These are phyloP conservation scores for Ammodytes marinus DNA, from an alignment of 2,113 vertebrate species.

Conservation along the genomic window DNA sequence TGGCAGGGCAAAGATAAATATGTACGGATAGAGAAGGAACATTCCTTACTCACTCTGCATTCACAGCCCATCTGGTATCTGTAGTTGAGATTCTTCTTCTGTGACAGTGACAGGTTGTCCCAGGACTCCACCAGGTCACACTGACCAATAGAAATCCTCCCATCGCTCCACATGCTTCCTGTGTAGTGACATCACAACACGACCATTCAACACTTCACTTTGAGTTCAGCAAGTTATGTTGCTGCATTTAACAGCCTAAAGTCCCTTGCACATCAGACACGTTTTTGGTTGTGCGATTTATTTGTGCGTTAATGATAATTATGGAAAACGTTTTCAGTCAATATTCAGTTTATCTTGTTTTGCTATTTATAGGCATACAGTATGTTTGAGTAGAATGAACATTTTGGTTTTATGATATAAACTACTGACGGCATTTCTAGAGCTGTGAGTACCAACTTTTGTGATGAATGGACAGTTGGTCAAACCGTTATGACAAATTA, in stretches of 20 bases:
- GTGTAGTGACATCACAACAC: conserved; percentile 44
- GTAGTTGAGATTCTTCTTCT: conserved; percentile 93
- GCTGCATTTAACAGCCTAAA: not conserved
- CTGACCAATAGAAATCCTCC: conserved; percentile 90
- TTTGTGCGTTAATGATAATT: no score
- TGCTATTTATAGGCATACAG: no score
- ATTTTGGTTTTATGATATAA: no score
- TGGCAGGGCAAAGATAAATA: conserved; percentile 32
- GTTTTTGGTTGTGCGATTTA: no score
- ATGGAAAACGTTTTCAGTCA: no score
- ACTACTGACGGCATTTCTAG: no score
- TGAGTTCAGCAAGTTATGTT: not conserved
- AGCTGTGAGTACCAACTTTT: no score
- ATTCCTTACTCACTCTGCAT: conserved; percentile 89
- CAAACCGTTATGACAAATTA: no score
- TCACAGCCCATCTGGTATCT: conserved; percentile 93
- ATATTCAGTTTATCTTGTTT: no score
- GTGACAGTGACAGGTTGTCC: conserved; percentile 91
- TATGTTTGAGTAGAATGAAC: no score
- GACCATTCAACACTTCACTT: not conserved
- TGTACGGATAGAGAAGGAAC: conserved; percentile 29
- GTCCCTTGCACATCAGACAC: no score
- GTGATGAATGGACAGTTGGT: no score
- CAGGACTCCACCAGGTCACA: conserved; percentile 93
- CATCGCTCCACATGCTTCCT: conserved; percentile 90